Conservation (phyloP, 2,113 vertebrate species). For the Terrapene triunguis region DNA sequence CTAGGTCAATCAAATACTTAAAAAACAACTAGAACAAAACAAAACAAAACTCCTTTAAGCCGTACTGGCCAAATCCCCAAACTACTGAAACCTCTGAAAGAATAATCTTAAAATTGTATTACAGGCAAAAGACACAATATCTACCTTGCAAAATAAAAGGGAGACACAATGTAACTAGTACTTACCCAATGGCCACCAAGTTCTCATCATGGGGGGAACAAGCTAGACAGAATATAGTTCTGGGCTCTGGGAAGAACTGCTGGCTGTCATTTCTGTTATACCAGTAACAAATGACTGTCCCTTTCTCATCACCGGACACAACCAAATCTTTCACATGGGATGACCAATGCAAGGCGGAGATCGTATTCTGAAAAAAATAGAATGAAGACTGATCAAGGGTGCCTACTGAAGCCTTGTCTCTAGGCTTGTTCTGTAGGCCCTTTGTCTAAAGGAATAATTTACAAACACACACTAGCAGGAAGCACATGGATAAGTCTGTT, state of each 20-base stretch:
- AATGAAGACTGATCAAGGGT: not conserved
- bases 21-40: not conserved
- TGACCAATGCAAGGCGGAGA: constrained; percentile 94
- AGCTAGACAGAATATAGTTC: constrained; percentile 91
- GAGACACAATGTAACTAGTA: not conserved
- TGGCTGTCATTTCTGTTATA: constrained; percentile 88
- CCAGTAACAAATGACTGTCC: constrained; percentile 92
- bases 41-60: not conserved
- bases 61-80: not conserved
- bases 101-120: accelerated
- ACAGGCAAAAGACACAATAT: not conserved
- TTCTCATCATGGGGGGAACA: constrained; percentile 94
- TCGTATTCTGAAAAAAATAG: constrained; percentile 78
- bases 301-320: constrained; percentile 94
- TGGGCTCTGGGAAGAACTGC: constrained; percentile 92
- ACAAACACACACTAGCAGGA: not conserved
- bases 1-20: not conserved
- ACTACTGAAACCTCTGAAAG: not conserved
- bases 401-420: not conserved
- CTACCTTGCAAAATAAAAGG: not conserved
- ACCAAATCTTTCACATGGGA: constrained; percentile 90
- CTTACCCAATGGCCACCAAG: constrained; percentile 91
- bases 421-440: not conserved
- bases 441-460: not conserved
- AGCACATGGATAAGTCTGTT: not conserved